phyloP scores from a whole-genome alignment of 2,113 vertebrate genomes.

The Egretta garzetta region DNA sequence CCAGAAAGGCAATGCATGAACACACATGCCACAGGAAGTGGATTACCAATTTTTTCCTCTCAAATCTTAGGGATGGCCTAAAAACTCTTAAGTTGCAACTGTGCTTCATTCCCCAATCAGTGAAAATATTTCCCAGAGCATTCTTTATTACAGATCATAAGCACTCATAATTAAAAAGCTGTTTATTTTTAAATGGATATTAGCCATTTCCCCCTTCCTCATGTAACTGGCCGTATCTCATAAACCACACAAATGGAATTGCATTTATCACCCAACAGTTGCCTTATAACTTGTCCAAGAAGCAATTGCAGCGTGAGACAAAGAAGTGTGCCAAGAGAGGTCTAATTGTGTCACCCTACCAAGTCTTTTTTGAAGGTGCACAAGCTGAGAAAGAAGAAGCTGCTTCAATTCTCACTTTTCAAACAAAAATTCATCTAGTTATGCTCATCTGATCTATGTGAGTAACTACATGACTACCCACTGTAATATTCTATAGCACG shows the following conservation, averaged over 20 bases:
- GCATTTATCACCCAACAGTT: neutral
- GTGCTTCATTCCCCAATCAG: neutral
- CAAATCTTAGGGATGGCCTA: neutral
- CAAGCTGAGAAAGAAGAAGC: neutral
- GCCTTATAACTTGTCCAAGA: neutral
- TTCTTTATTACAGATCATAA: neutral
- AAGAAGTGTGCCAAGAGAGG: neutral
- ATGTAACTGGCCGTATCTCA: neutral
- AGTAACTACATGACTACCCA: neutral
- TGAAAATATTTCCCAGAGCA: neutral
- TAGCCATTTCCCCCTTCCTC: slow-evolving; percentile 8
- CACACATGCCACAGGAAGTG: neutral
- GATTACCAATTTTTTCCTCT: neutral
- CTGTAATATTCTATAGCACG: neutral
- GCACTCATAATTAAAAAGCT: neutral
- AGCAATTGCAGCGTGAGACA: neutral
- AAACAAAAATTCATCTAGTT: neutral
- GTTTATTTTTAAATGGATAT: slow-evolving; percentile 9
- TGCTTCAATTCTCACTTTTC: neutral
- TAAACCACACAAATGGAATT: neutral
- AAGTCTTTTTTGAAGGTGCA: neutral
- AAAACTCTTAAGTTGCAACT: neutral
- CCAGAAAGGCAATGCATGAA: neutral
- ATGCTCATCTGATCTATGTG: neutral
- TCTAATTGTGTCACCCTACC: neutral